Conservation (phyloP, 2,113 vertebrate species). For the Diadophis punctatus region DNA sequence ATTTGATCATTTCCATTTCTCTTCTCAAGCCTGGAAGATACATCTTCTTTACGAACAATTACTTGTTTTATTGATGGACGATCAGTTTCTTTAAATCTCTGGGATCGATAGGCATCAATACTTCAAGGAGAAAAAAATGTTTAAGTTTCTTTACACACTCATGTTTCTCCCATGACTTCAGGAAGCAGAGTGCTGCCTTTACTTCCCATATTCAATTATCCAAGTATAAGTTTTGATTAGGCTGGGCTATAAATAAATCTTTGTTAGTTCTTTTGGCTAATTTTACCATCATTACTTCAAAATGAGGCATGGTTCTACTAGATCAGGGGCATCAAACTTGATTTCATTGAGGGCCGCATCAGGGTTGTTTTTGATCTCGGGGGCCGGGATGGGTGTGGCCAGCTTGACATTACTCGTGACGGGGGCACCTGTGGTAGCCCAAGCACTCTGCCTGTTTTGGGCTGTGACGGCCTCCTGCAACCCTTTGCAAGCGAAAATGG, state of each 20-base stretch:
- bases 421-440: too few species aligned
- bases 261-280: background rate
- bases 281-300: background rate
- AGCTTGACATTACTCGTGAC: too few species aligned
- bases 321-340: too few species aligned
- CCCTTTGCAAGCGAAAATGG: too few species aligned
- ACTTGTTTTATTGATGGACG: slow-evolving; percentile 83
- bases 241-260: background rate
- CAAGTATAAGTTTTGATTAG: background rate
- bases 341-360: too few species aligned
- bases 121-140: slow-evolving; percentile 60
- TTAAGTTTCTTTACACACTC: background rate
- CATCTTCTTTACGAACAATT: slow-evolving; percentile 87
- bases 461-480: too few species aligned
- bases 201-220: background rate
- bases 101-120: slow-evolving; percentile 90
- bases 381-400: too few species aligned
- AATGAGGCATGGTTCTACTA: fast-evolving
- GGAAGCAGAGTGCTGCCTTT: background rate
- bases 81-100: slow-evolving; percentile 83
- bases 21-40: slow-evolving; percentile 71
- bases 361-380: too few species aligned
- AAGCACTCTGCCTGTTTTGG: too few species aligned
- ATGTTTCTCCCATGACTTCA: background rate
- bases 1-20: slow-evolving; percentile 65